These are phyloP conservation scores for Drosophila niveifrons DNA, from an alignment of 2,888 invertebrate genomes.

Conservation along the genomic window DNA sequence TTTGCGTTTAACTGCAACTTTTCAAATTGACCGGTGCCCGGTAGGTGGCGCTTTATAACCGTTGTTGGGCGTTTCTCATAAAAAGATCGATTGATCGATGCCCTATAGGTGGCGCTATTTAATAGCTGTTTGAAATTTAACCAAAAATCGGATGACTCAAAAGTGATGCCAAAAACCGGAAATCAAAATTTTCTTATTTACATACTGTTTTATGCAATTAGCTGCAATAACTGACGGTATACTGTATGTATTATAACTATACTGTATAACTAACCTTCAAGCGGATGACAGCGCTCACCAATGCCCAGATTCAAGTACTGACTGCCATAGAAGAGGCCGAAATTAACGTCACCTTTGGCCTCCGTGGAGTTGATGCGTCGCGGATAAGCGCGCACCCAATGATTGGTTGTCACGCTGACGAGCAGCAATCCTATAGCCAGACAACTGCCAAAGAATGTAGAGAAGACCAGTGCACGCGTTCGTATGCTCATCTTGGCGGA, in stretches of 20 bases:
- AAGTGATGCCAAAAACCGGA: no score
- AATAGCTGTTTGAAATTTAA: no score
- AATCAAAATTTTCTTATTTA: no score
- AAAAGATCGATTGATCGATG: no score
- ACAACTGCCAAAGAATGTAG: conserved; percentile 91
- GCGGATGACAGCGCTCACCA: conserved; percentile 91
- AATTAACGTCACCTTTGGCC: conserved; percentile 90
- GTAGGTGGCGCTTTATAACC: no score
- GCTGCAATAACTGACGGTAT: no score
- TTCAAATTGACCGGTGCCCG: no score
- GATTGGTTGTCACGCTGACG: conserved; percentile 91
- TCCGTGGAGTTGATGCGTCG: conserved; percentile 86
- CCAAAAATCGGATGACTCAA: no score
- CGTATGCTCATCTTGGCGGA: conserved; percentile 87
- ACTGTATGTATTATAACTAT: background rate
- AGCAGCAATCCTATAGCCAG: conserved; percentile 90
- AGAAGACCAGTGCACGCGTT: conserved; percentile 90
- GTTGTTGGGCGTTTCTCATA: no score
- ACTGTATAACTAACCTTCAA: conserved; percentile 89
- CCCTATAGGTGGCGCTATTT: no score
- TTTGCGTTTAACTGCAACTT: no score
- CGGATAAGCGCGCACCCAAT: conserved; percentile 91
- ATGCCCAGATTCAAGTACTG: conserved; percentile 93
- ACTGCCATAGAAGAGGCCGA: conserved; percentile 94
- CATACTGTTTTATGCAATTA: no score